Evolutionary conservation across 1,140 invertebrate genomes (phyloP), one percentile per base, ranked within the genome.

Genomic region (Alviniconcha marisindica): DNA sequence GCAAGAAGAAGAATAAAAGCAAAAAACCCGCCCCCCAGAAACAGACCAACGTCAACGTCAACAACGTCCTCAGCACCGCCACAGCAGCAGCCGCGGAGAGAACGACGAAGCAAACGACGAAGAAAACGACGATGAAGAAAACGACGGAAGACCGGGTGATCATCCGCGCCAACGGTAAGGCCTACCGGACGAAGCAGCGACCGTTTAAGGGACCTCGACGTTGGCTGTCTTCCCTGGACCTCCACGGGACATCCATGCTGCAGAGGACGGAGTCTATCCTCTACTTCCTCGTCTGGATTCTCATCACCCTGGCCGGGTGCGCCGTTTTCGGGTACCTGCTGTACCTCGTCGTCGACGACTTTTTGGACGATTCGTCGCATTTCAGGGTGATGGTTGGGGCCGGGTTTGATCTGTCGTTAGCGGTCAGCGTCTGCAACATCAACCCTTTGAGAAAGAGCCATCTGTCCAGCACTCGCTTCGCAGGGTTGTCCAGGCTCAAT

Each of bases 91-190:
- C 60, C 5, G 66, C 33, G 7, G 66, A 71, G 14, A 71, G 66
- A 40, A 71, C 66, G 4, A 40, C 4, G 14, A 71, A 71, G 21
- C 33, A 40, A 18, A 66, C 63, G 63, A 66, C 4, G 63, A 66
- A 66, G n/a, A 28, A 66, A 33, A 66, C 63, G 28, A 60, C 56
- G 24, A 69, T 69, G 63, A 71, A 71, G 66, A 71, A 71, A 18
- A 71, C 66, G 66, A 71, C 66, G 12, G 21, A 40, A 36, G 38
- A 38, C 14, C 33, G 33, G 5, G 38, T 71, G 28, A 3, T 66
- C n/a, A 66, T 66, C n/a, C 15, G 60, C 2, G 60, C 2, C 28
- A 2, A 33, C 18, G 60, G 60, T 1, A 28, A 21, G 18, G 28
- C 18, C 3, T 66, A 66, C 60, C 60, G 60, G 4, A 33, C 60